Conservation (phyloP, 1,140 invertebrate genomes). For the Subanguina moxae region DNA sequence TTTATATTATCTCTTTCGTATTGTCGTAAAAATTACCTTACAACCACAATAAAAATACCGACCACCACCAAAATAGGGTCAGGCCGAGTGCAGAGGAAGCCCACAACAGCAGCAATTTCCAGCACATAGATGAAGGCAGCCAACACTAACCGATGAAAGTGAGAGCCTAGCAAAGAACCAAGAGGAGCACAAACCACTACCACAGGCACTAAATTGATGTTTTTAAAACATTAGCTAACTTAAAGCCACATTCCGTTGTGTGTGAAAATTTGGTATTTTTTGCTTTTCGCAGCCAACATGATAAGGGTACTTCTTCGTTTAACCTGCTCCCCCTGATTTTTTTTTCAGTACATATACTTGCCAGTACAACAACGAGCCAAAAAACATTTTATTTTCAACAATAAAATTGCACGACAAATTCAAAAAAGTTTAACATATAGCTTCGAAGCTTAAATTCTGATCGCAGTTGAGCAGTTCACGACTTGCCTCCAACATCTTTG, state of each 20-base stretch:
- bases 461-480: no score
- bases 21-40: background rate
- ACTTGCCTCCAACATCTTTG: no score
- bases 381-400: no score
- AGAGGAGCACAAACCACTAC: slow-evolving; percentile 35
- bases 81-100: slow-evolving; percentile 11
- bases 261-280: no score
- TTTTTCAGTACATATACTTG: no score
- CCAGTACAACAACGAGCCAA: no score
- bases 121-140: slow-evolving; percentile 34
- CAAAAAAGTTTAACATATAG: no score
- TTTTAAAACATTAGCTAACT: background rate
- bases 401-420: no score
- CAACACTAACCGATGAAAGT: slow-evolving; percentile 37
- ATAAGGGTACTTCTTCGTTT: no score
- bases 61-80: background rate
- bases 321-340: no score
- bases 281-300: no score
- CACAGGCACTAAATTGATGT: slow-evolving; percentile 16
- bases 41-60: background rate
- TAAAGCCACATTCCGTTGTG: slow-evolving; percentile 1
- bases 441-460: no score
- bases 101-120: slow-evolving; percentile 23
- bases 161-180: slow-evolving; percentile 33
- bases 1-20: background rate